These are phyloP conservation scores for Battus philenor DNA, from an alignment of 1,140 invertebrate genomes.

Conservation along the genomic window DNA sequence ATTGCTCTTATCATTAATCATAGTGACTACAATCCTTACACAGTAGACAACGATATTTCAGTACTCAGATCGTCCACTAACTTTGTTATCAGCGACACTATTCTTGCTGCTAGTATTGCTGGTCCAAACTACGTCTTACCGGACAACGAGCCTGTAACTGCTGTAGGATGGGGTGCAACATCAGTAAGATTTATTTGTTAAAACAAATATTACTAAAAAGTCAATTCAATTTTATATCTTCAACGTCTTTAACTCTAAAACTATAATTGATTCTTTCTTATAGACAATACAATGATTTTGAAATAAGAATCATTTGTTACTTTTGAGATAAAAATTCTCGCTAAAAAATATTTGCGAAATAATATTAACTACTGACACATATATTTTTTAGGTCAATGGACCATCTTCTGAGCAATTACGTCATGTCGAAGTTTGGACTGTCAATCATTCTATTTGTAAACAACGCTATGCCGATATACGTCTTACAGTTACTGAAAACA, in stretches of 20 bases:
- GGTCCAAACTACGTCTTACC: constrained; percentile 24
- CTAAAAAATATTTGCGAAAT: too few relatives aligned
- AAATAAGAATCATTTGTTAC: too few relatives aligned
- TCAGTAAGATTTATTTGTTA: constrained; percentile 32
- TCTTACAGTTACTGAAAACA: constrained; percentile 35
- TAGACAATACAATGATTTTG: too few relatives aligned
- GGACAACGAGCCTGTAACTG: constrained; percentile 25
- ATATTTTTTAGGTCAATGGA: constrained; percentile 38
- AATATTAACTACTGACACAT: too few relatives aligned
- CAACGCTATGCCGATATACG: constrained; percentile 25
- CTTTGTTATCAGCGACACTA: constrained; percentile 36
- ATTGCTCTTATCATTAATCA: constrained; percentile 53
- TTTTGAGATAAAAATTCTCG: too few relatives aligned
- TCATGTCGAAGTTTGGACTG: constrained; percentile 39
- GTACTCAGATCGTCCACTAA: constrained; percentile 22
- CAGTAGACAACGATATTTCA: constrained; percentile 26
- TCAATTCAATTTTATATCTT: too few relatives aligned
- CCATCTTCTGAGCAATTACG: constrained; percentile 37
- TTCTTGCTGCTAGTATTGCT: constrained; percentile 19
- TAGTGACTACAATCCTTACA: constrained; percentile 53
- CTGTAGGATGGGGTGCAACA: constrained; percentile 29
- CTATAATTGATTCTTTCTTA: too few relatives aligned
- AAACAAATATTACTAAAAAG: too few relatives aligned
- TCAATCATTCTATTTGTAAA: constrained; percentile 37
- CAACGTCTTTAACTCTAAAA: too few relatives aligned